These are phyloP conservation scores for Echinarachnius parma DNA, from an alignment of 53 echinoderm and acorn worm species.

Conservation along the genomic window DNA sequence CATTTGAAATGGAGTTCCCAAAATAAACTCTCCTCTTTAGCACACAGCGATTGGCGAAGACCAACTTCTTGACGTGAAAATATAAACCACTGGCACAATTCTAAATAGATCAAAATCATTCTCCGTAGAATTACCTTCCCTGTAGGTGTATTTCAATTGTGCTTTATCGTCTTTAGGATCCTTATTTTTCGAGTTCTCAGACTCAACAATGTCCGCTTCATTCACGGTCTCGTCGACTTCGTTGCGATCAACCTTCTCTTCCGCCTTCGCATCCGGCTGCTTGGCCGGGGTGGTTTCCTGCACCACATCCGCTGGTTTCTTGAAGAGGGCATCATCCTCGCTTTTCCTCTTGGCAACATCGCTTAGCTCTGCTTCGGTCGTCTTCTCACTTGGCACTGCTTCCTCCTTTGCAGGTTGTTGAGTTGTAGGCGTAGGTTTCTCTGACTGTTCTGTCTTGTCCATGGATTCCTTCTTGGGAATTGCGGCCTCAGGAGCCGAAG, in stretches of 20 bases:
- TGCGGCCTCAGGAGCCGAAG: constrained; percentile 15
- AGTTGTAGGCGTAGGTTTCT: constrained; percentile 20
- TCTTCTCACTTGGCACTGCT: constrained; percentile 35
- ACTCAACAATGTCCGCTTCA: constrained; percentile 66
- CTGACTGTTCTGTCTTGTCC: background rate
- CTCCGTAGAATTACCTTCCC: constrained; percentile 74
- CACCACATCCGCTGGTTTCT: constrained; percentile 22
- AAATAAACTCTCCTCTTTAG: no score
- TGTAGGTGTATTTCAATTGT: constrained; percentile 95
- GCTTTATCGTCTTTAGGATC: constrained; percentile 94
- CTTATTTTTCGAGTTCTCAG: constrained; percentile 71
- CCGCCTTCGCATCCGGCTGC: constrained; percentile 1
- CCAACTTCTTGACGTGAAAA: no score
- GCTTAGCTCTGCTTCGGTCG: constrained; percentile 7
- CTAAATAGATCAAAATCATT: no score
- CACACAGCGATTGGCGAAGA: no score
- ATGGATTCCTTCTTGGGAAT: background rate
- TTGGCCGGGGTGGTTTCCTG: constrained; percentile 31
- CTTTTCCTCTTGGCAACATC: constrained; percentile 44
- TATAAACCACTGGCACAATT: no score
- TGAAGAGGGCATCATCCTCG: background rate
- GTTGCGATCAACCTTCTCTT: constrained; percentile 30
- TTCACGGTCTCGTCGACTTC: constrained; percentile 65
- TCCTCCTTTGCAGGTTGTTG: constrained; percentile 23
- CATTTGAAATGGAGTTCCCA: no score